Base-by-base conservation (phyloP, 2,888 invertebrate species). In the Metellina segmentata region DNA sequence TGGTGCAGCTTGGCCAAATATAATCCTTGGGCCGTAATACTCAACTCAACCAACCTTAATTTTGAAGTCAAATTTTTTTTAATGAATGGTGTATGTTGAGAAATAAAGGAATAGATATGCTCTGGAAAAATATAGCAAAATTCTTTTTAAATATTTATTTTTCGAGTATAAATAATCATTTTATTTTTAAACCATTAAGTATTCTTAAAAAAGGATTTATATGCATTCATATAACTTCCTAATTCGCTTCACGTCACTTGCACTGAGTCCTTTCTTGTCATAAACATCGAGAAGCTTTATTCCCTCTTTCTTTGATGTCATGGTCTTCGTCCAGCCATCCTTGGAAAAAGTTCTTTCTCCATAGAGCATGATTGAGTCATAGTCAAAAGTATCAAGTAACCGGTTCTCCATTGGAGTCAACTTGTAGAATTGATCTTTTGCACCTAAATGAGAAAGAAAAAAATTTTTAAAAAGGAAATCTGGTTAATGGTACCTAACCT, bases 351-450 rank as follows among this genome's bases (percentile, higher is more conserved):
- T 89, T 13, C 89, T 90, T 61, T 92, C 90, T 6, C 93, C 93
- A 81, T 93, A 93, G 9, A 93, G 85, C 93, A 93, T 93, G 0
- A 93, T 88, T 8, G 93, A 93, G 72, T 93, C 75, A 75, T 90
- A 93, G 48, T 93, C 93, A 70, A 93, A 93, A 6, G 77, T 51
- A 69, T 91, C 92, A 51, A 93, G 48, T 11, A 93, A 69, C 78
- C 90, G 13, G 70, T 93, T 89, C 77, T 93, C 82, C 7, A n/a
- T 11, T 1, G 88, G 86, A 0, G n/a, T 53, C 34, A 93, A 53
- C 61, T 91, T 93, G 7, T 81, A 81, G 49, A 93, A 93, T 53
- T 93, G 93, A 48, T 92, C 89, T 85, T 88, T 89, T 5, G 88
- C 89, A 48, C 51, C 92, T 92, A n/a, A 7, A 74, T 53, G 1